Conservation (phyloP, 2,113 vertebrate genomes). For the Alexandromys fortis region DNA sequence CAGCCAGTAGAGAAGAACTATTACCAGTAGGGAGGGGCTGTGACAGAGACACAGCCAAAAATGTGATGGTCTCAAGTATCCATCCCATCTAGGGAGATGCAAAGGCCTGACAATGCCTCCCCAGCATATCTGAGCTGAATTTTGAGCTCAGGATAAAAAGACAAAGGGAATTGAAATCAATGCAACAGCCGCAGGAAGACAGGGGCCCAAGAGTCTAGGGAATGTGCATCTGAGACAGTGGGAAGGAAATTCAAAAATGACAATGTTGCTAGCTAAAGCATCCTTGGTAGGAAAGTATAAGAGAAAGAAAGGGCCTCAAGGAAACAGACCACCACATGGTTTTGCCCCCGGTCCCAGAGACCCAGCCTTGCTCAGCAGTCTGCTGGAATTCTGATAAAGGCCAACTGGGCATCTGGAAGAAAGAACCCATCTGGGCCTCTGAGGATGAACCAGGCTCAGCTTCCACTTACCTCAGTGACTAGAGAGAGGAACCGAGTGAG, state of each 20-base stretch:
- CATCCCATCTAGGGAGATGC: neutral
- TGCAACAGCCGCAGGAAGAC: neutral
- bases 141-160: neutral
- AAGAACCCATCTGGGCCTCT: neutral
- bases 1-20: neutral
- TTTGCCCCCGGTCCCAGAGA: neutral
- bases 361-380: neutral
- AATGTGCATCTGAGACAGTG: neutral
- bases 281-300: neutral
- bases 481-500: neutral
- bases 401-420: neutral
- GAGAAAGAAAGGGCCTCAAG: neutral
- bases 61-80: too few species aligned
- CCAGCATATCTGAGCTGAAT: neutral
- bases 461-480: neutral
- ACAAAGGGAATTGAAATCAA: neutral
- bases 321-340: neutral
- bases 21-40: neutral
- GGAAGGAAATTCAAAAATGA: conserved; percentile 1
- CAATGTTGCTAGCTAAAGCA: neutral
- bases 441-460: neutral
- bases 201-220: neutral
- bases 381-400: neutral
- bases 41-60: neutral
- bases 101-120: neutral